phyloP scores from a whole-genome alignment of 1,140 invertebrate species.

The Formica exsecta region DNA sequence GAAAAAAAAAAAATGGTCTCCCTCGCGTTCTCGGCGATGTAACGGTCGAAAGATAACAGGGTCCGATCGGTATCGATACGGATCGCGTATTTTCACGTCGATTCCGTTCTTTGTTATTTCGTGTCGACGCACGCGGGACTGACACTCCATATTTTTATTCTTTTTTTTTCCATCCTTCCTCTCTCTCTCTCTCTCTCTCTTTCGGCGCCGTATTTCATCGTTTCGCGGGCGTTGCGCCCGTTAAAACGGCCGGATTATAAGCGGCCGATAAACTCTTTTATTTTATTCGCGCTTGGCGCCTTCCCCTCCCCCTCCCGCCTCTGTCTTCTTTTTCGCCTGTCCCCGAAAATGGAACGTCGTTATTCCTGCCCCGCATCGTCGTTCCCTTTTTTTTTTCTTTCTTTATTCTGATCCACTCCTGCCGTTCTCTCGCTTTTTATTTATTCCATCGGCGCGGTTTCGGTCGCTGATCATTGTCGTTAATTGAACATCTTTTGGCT shows the following conservation, averaged over 20 bases:
- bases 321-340: conserved; percentile 5
- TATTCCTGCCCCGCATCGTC: conserved; percentile 42
- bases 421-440: conserved; percentile 61
- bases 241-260: conserved; percentile 80
- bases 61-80: conserved; percentile 58
- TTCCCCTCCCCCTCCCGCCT: not conserved
- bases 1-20: not conserved
- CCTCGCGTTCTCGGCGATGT: conserved; percentile 24
- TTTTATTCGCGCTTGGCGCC: conserved; percentile 73
- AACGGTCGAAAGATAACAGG: conserved; percentile 46
- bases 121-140: conserved; percentile 50
- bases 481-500: conserved; percentile 67
- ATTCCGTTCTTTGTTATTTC: conserved; percentile 62
- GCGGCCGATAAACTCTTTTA: conserved; percentile 80
- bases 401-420: not conserved
- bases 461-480: conserved; percentile 59
- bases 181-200: conserved; percentile 2
- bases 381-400: conserved; percentile 21
- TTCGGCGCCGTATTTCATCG: conserved; percentile 75
- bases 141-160: conserved; percentile 46
- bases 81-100: conserved; percentile 55
- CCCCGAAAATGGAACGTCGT: conserved; percentile 63
- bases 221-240: conserved; percentile 76
- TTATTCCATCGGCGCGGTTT: conserved; percentile 66
- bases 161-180: not conserved